A percentile compares a stretch with the other conserved stretches of the same genome.
Evolutionary conservation across 2,797 vertebrate species (phyloP).

Genomic region (Hippocampus kuda): DNA sequence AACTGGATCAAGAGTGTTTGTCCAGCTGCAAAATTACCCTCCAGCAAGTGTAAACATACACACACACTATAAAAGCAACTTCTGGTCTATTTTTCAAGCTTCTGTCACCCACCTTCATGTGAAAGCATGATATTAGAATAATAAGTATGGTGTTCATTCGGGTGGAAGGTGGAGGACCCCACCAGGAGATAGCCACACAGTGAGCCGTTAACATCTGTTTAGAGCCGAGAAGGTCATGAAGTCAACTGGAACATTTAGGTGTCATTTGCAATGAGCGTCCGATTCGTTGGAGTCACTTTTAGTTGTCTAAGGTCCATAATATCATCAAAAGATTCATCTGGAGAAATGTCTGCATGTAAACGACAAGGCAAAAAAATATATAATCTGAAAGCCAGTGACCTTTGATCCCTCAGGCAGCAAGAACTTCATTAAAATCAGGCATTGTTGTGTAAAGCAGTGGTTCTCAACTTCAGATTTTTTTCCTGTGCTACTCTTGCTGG

Average conservation of each 20-base stretch:
- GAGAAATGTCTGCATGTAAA: no score
- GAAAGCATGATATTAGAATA: conserved; percentile 43
- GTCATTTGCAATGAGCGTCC: neutral
- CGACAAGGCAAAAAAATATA: no score
- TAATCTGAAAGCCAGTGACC: no score
- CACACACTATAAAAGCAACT: conserved; percentile 22
- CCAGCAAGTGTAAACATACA: conserved; percentile 13
- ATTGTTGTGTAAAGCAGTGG: no score
- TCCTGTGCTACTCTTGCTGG: conserved; percentile 7
- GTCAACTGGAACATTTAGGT: neutral
- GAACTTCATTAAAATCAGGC: no score
- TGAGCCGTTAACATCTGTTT: neutral
- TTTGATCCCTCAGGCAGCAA: no score
- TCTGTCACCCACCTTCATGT: conserved; percentile 43
- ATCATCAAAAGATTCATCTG: no score
- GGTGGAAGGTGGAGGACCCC: conserved; percentile 8
- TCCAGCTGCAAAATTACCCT: conserved; percentile 52
- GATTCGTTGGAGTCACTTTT: neutral
- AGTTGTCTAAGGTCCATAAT: no score
- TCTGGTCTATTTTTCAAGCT: conserved; percentile 35
- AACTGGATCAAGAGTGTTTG: conserved; percentile 57
- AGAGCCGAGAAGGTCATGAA: neutral
- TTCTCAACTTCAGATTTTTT: neutral
- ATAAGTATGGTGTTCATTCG: conserved; percentile 26
- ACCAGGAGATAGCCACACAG: conserved; percentile 26